Percentiles rank a stretch among this genome's conserved stretches.
These are phyloP conservation scores for Leistus spinibarbis DNA, from an alignment of 2,888 invertebrate species.

Conservation along the genomic window DNA sequence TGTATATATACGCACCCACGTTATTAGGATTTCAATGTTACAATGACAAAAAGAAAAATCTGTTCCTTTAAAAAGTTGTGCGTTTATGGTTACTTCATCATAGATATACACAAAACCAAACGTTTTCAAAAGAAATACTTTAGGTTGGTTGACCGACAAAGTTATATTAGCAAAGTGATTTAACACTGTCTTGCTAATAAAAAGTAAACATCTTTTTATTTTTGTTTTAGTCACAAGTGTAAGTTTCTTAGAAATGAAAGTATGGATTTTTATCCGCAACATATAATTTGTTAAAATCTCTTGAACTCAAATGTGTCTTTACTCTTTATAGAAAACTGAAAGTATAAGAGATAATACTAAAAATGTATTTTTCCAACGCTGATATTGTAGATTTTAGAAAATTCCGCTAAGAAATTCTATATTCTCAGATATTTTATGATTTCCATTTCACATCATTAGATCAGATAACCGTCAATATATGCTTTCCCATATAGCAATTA, in stretches of 20 bases:
- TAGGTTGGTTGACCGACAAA: no score
- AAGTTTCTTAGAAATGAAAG: no score
- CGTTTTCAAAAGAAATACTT: background rate
- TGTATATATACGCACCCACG: background rate
- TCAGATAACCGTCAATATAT: background rate
- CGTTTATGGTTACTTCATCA: background rate
- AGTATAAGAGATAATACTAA: no score
- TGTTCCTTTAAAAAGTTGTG: background rate
- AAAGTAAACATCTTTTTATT: no score
- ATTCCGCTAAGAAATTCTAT: background rate
- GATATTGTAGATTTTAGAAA: no score
- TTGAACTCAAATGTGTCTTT: no score
- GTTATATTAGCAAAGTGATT: background rate
- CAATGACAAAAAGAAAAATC: background rate
- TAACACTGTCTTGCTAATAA: no score
- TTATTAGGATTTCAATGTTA: background rate
- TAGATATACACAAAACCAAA: background rate
- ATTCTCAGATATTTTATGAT: background rate
- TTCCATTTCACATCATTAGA: background rate
- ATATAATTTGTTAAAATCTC: no score
- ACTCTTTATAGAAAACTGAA: no score
- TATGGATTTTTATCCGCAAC: no score
- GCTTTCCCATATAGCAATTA: background rate
- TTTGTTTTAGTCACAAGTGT: no score
- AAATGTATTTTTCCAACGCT: no score